Percentiles rank a stretch among this genome's conserved stretches.
Conservation (phyloP, 2,888 invertebrate genomes). For the Cephonodes hylas region DNA sequence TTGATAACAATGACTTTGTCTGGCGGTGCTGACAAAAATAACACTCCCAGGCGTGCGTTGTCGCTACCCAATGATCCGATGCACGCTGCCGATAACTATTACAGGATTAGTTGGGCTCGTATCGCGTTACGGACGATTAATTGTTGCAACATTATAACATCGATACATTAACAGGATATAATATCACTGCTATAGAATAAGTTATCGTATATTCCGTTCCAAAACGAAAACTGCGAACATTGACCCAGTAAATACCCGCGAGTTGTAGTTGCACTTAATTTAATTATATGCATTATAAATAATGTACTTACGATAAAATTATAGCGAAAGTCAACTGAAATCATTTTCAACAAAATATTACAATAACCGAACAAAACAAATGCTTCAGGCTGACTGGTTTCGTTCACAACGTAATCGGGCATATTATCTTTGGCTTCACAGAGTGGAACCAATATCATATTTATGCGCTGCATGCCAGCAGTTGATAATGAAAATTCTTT, state of each 20-base stretch:
- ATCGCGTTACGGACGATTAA: conserved; percentile 6
- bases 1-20: conserved; percentile 59
- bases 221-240: neutral
- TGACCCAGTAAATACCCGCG: neutral
- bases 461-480: too few relatives aligned
- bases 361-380: neutral
- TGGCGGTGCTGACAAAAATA: conserved; percentile 67
- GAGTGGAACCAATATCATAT: neutral
- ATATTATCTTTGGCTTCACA: neutral
- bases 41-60: conserved; percentile 62
- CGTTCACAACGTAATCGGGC: neutral
- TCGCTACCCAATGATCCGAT: conserved; percentile 36
- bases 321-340: neutral
- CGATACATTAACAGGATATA: too few relatives aligned
- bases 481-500: too few relatives aligned
- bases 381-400: neutral
- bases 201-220: neutral
- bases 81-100: conserved; percentile 31
- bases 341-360: neutral
- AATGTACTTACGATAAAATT: neutral
- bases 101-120: conserved; percentile 29
- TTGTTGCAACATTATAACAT: neutral
- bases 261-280: neutral
- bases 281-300: too few relatives aligned
- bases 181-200: neutral